Base-by-base conservation (phyloP, 92 coral and sea anemone genomes). In the Parazoanthus atlanticus region DNA sequence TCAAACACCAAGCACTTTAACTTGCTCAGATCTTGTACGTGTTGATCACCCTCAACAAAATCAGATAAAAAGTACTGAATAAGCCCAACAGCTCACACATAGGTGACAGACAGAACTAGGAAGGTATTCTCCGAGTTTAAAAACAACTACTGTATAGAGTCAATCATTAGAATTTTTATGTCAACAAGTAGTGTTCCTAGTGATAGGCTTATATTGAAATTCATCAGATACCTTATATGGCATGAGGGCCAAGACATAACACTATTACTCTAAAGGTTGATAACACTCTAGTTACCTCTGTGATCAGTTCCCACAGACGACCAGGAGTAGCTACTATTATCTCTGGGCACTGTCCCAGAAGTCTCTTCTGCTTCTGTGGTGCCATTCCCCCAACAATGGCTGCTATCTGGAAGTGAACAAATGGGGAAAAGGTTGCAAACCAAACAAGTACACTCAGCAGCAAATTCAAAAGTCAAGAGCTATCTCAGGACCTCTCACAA, bases 321-420 rank as follows among this genome's bases (percentile, higher is more conserved):
- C 99, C 99, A 26, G 99, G 98, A 30, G 98, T 97, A 16, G 98
- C 99, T 0, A 97, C 98, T 25, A 97, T 90, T 52, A 97, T 93
- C 78, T 97, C 99, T 49, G 99, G 99, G 73, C 81, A 79, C 80
- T 93, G 86, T 29, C 86, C 90, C 33, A 97, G 92, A 34, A 97
- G 90, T 75, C 99, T 90, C 67, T 91, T 98, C 58, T 97, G 99
- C 83, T 97, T 97, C 79, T 92, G 97, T 76, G 96, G 92, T 12
- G 99, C 98, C 99, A 96, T 95, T 56, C 99, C 99, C 19, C 99
- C 99, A 81, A 96, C 99, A 87, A 96, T 89, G 58, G 98, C 95
- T 23, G 95, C 96, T 84, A 95, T 90, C 99, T 96, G 61, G 5
- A 56, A 15, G 76, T 29, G 34, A 67, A 61, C 12, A 49, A 30